These are phyloP conservation scores for Dichetophora obliterata DNA, from an alignment of 2,888 invertebrate genomes.

Conservation along the genomic window DNA sequence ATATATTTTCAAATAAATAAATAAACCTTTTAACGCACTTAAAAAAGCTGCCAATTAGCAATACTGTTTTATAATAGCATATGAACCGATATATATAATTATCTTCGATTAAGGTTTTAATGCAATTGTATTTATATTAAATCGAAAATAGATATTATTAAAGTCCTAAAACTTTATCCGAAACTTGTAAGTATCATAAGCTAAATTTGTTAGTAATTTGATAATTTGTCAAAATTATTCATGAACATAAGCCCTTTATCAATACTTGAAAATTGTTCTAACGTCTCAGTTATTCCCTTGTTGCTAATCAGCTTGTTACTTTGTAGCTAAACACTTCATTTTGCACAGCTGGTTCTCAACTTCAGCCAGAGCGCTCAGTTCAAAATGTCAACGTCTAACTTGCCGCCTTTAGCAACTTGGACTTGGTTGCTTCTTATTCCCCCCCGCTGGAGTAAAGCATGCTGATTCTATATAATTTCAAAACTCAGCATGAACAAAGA, in stretches of 20 bases:
- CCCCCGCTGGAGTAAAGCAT: neutral
- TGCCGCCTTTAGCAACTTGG: neutral
- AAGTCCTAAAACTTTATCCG: too few species aligned
- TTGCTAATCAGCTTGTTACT: conserved; percentile 5
- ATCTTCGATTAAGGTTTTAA: too few species aligned
- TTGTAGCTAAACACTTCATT: neutral
- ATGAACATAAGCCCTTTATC: neutral
- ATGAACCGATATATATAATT: too few species aligned
- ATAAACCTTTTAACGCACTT: too few species aligned
- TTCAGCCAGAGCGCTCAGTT: neutral
- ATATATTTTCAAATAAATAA: too few species aligned
- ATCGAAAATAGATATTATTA: too few species aligned
- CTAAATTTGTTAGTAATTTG: too few species aligned
- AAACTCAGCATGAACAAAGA: conserved; percentile 30
- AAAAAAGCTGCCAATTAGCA: too few species aligned
- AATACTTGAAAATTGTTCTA: neutral
- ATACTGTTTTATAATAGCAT: too few species aligned
- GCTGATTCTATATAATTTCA: conserved; percentile 18
- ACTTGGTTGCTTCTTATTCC: neutral
- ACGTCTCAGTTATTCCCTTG: neutral
- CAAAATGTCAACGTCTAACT: neutral
- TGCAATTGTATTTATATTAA: too few species aligned
- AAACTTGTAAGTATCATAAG: too few species aligned
- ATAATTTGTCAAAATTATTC: neutral
- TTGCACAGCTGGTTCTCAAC: conserved; percentile 3